Base-by-base conservation (phyloP, 53 echinoderm and acorn worm genomes). In the Astropecten irregularis region DNA sequence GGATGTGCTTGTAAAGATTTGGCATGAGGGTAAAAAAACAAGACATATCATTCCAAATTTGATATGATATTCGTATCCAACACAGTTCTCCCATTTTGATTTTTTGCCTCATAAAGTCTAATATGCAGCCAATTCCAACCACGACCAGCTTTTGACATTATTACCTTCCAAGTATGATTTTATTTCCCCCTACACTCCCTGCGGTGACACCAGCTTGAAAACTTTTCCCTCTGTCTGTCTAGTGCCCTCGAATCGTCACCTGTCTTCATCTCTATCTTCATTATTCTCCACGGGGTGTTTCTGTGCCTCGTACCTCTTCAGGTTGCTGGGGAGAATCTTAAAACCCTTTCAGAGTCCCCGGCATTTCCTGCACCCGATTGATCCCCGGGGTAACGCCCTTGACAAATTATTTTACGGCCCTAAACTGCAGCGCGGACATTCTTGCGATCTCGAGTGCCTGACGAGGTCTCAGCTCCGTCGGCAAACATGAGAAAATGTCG, bases 271-370 rank as follows among this genome's bases (percentile, higher is more conserved):
- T n/a, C n/a, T n/a, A n/a, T n/a, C 8, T 1, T 58, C 59, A 14
- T 29, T 23, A 14, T 58, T 31, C 28, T 35, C 52, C 53, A 6
- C 33, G 1, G 52, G 71, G 69, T 19, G 31, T 10, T 7, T n/a
- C 33, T 18, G 25, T 50, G 49, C 51, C 48, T n/a, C n/a, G n/a
- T n/a, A n/a, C 70, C 47, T 70, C 31, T 70, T 49, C n/a, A 70
- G 51, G 52, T 53, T 31, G 14, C 71, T 71, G 50, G 32, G 52
- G 71, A 71, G 71, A 16, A 71, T 71, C 71, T 71, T 71, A 52
- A 52, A 71, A 53, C n/a, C n/a, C 71, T 71, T 71, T 71, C 44
- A 53, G 33, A 21, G 49, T 33, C 35, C 71, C 33, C 5, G 9
- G 71, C 51, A 20, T 71, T 71, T 71, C 71, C 71, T 32, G 7